A percentile compares a stretch with the other conserved stretches of the same genome.
phyloP scores from a whole-genome alignment of 2,113 vertebrate species.

The Camarhynchus parvulus region DNA sequence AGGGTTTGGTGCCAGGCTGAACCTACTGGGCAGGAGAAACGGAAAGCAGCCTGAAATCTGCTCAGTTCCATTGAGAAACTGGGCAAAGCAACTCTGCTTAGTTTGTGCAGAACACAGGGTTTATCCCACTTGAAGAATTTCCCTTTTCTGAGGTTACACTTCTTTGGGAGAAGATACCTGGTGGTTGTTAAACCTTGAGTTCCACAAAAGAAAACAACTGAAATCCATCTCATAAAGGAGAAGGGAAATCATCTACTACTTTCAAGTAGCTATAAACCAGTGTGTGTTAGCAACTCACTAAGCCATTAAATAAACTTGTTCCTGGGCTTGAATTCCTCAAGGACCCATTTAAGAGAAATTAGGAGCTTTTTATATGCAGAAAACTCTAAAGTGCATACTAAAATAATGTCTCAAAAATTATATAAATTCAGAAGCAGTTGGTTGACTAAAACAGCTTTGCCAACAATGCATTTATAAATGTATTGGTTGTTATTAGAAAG shows the following conservation, averaged over 20 bases:
- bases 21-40: background rate
- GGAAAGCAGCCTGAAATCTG: background rate
- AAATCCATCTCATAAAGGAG: background rate
- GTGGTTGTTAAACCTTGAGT: background rate
- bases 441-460: background rate
- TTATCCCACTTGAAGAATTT: background rate
- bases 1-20: background rate
- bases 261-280: background rate
- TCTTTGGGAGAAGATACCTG: background rate
- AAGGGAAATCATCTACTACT: background rate
- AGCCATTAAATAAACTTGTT: constrained; percentile 18
- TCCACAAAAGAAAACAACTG: background rate
- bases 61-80: background rate
- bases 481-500: background rate
- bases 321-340: background rate
- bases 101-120: background rate
- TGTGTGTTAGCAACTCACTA: background rate
- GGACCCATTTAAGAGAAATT: constrained; percentile 36
- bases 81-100: background rate
- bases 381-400: background rate
- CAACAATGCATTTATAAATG: background rate
- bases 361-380: constrained; percentile 8
- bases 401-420: background rate
- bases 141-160: background rate
- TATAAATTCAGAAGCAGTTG: background rate